Evolutionary conservation across 2,888 invertebrate genomes (phyloP), one percentile per base, ranked within the genome.

Genomic region (Atrina japonica): DNA sequence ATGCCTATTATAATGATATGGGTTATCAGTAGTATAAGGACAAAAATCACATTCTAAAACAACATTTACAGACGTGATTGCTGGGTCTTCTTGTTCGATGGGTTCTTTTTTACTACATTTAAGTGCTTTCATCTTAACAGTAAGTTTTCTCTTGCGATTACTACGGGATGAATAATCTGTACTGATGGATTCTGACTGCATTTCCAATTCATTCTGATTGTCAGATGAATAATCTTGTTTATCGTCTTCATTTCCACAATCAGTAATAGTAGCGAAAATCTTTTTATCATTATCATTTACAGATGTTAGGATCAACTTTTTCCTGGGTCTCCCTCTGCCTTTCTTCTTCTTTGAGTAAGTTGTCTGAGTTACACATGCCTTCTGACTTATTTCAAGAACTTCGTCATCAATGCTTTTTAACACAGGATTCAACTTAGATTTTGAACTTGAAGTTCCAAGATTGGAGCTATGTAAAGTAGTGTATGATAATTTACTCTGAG

Each of bases 41-140:
- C 83, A 84, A 40, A 80, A 74, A n/a, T 73, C 73, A 73, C 83
- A 83, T 7, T 65, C 41, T 58, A 61, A 66, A 16, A 49, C 59
- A 9, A 18, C 27, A 18, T 27, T 21, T 16, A 14, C 52, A 40
- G 30, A 47, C n/a, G 29, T 35, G 29, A 29, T 29, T 3, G 18
- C 29, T 21, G 35, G 5, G 5, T 29, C 2, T 11, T 29, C 14
- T 29, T 30, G 18, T 9, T 49, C 43, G 5, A 23, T 6, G 14
- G 45, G 27, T 14, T 27, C 27, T 18, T 47, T 49, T n/a, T 30
- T 5, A 16, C n/a, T 18, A 11, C 14, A 25, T 43, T 61, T 43
- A 2, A 59, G 45, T 23, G 21, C 59, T 59, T 45, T 49, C 61
- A 61, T 61, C 18, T 61, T 61, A 7, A 29, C 21, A 1, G 61